Percentiles rank a stretch among this genome's conserved stretches.
Conservation (phyloP, 2,113 vertebrate genomes). For the Colaptes auratus region DNA sequence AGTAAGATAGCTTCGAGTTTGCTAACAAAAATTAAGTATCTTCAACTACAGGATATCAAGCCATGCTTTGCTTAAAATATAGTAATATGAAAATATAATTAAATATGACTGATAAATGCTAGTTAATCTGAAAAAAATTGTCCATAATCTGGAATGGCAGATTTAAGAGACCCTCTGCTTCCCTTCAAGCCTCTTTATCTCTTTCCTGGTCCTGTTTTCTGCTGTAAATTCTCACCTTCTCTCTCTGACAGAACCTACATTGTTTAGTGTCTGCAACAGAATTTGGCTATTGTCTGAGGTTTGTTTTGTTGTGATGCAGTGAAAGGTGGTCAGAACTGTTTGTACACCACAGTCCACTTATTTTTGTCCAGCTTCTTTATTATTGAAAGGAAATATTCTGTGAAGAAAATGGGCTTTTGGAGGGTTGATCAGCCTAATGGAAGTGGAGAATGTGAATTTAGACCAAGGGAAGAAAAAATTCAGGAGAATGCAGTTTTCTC, state of each 20-base stretch:
- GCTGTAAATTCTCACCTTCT: not conserved
- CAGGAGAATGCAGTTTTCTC: not conserved
- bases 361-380: not conserved
- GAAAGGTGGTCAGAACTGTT: not conserved
- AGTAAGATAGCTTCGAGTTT: not conserved
- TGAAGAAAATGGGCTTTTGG: not conserved
- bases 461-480: not conserved
- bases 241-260: not conserved
- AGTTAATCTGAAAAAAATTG: not conserved
- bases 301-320: not conserved
- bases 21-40: not conserved
- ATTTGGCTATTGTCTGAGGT: not conserved
- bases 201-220: not conserved
- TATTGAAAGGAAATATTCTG: too few species aligned
- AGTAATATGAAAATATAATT: not conserved
- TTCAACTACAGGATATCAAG: not conserved
- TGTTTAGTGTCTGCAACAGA: not conserved
- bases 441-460: not conserved
- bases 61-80: not conserved
- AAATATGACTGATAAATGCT: not conserved
- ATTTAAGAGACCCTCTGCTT: not conserved
- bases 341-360: not conserved
- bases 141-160: not conserved
- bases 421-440: not conserved
- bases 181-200: not conserved